A percentile compares a stretch with the other conserved stretches of the same genome.
Conservation (phyloP, 1,140 invertebrate genomes). For the Lamellibrachia luymesi region DNA sequence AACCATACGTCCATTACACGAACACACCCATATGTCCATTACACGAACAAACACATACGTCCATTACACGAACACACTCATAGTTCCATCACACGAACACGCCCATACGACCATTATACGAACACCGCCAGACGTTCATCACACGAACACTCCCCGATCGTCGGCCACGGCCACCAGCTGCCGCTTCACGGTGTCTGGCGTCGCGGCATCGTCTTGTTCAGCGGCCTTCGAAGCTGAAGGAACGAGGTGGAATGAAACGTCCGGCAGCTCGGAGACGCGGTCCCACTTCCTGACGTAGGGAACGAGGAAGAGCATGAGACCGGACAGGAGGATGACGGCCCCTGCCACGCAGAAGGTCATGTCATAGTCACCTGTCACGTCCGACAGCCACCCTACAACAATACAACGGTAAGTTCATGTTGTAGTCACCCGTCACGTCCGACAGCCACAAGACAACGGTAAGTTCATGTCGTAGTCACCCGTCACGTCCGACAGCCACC, state of each 20-base stretch:
- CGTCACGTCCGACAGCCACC: constrained; percentile 13
- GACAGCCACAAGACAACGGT: background rate
- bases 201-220: background rate
- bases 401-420: background rate
- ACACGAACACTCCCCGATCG: background rate
- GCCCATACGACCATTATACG: too few relatives aligned
- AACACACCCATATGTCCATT: too few relatives aligned
- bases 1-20: too few relatives aligned
- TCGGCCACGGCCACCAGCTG: background rate
- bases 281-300: constrained; percentile 22
- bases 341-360: constrained; percentile 22
- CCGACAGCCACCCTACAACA: constrained; percentile 25
- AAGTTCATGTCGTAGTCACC: background rate
- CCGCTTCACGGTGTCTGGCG: background rate
- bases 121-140: background rate
- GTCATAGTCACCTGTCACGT: constrained; percentile 23
- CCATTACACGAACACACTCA: too few relatives aligned
- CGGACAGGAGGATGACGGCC: constrained; percentile 23
- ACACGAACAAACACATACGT: too few relatives aligned
- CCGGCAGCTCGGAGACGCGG: background rate
- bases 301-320: constrained; percentile 29
- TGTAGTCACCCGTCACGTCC: background rate
- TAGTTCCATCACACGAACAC: background rate
- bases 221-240: too few relatives aligned
- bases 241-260: background rate